Evolutionary conservation across 2,113 vertebrate species (phyloP).

Genomic region (Oryzias melastigma): DNA sequence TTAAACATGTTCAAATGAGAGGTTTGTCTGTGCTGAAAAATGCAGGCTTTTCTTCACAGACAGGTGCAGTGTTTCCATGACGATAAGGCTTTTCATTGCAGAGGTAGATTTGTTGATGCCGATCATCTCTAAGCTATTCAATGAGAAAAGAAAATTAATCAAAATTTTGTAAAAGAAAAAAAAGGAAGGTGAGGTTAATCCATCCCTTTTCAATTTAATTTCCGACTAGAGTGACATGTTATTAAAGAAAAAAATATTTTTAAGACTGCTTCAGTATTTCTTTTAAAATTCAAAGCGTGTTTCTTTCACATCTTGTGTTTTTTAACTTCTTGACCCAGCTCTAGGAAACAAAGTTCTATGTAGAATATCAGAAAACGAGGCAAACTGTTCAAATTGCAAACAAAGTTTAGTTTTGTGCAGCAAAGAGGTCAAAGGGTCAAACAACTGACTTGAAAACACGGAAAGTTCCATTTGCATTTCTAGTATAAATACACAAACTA

Average conservation of each 20-base stretch:
- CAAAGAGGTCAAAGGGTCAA: not conserved
- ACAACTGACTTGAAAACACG: not conserved
- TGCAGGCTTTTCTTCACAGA: not conserved
- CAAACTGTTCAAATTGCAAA: not conserved
- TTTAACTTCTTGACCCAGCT: not conserved
- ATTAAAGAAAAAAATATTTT: not conserved
- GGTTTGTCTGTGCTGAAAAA: not conserved
- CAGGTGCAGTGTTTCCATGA: conserved; percentile 29
- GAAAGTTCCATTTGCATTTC: conserved; percentile 43
- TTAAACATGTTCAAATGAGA: too few species aligned
- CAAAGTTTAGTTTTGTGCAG: not conserved
- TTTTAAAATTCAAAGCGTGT: not conserved
- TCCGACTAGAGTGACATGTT: not conserved
- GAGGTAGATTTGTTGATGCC: conserved; percentile 1
- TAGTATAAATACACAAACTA: conserved; percentile 34
- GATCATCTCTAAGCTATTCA: not conserved
- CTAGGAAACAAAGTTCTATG: not conserved
- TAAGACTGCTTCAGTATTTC: not conserved
- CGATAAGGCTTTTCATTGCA: conserved; percentile 14
- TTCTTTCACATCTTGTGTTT: not conserved
- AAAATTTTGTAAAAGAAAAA: not conserved
- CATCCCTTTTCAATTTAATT: not conserved
- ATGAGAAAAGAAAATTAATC: not conserved
- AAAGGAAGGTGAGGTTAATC: not conserved
- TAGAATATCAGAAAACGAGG: not conserved